These are phyloP conservation scores for Clitarchus hookeri DNA, from an alignment of 2,888 invertebrate species.

Conservation along the genomic window DNA sequence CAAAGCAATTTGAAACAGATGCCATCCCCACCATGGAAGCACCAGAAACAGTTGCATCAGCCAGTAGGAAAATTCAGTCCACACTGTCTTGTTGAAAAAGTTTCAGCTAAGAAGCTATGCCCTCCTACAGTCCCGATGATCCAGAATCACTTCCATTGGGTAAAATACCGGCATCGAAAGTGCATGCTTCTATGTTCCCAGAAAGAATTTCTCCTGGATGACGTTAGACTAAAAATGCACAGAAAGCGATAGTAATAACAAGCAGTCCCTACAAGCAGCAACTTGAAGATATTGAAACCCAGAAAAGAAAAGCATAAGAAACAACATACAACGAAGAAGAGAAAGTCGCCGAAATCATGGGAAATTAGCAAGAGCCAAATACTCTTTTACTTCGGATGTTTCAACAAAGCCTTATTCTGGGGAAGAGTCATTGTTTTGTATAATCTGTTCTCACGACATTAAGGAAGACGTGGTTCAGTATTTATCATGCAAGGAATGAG, in stretches of 20 bases:
- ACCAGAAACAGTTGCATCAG: neutral
- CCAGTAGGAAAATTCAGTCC: neutral
- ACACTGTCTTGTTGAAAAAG: neutral
- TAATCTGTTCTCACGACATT: neutral
- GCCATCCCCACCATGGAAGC: neutral
- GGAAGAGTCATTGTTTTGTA: constrained; percentile 24
- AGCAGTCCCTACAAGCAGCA: constrained; percentile 3
- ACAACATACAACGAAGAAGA: neutral
- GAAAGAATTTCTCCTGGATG: neutral
- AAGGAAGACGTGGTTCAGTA: neutral
- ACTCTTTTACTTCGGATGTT: neutral
- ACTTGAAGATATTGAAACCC: neutral
- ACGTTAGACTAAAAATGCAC: constrained; percentile 19
- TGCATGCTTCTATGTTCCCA: neutral
- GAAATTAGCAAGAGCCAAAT: constrained; percentile 15
- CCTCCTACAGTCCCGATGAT: neutral
- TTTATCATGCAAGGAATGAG: neutral
- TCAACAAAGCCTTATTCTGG: neutral
- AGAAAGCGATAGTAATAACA: constrained; percentile 17
- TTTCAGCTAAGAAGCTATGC: constrained; percentile 16
- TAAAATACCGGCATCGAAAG: neutral
- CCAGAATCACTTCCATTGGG: neutral
- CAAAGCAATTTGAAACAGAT: constrained; percentile 20
- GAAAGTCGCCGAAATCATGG: neutral
- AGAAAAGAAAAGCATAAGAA: neutral